Evolutionary conservation across 2,113 vertebrate genomes (phyloP).

Genomic region (Geococcyx californianus): DNA sequence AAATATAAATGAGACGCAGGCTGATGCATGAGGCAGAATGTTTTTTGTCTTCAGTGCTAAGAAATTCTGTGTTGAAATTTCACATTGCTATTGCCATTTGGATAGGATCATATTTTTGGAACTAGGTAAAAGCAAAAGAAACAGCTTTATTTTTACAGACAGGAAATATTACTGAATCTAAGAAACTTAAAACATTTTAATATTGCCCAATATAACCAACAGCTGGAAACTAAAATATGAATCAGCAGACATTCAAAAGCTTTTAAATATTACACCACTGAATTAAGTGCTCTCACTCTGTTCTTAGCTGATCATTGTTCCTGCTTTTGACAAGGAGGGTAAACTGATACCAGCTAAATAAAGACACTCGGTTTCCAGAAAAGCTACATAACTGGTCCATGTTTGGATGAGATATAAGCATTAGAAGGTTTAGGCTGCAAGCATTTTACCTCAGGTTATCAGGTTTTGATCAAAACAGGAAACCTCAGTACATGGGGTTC

Average conservation of each 20-base stretch:
- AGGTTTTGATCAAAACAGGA: neutral
- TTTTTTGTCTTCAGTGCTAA: neutral
- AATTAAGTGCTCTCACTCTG: neutral
- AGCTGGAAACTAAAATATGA: constrained; percentile 47
- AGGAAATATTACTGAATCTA: constrained; percentile 52
- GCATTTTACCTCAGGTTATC: neutral
- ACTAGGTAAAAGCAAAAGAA: constrained; percentile 20
- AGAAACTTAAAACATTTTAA: constrained; percentile 34
- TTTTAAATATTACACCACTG: neutral
- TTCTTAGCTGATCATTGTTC: neutral
- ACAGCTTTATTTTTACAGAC: constrained; percentile 34
- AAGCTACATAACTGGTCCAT: neutral
- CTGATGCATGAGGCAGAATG: neutral
- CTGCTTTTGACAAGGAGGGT: neutral
- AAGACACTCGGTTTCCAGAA: neutral
- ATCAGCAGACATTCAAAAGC: constrained; percentile 8
- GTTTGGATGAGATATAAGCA: neutral
- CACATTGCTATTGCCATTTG: constrained; percentile 16
- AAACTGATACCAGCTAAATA: neutral
- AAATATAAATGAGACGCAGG: neutral
- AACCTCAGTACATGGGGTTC: neutral
- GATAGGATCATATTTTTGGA: constrained; percentile 19
- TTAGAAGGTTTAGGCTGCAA: neutral
- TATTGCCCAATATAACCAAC: constrained; percentile 38
- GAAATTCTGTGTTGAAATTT: constrained; percentile 12